Conservation (phyloP, 2,113 vertebrate genomes). For the Empidonax alnorum region DNA sequence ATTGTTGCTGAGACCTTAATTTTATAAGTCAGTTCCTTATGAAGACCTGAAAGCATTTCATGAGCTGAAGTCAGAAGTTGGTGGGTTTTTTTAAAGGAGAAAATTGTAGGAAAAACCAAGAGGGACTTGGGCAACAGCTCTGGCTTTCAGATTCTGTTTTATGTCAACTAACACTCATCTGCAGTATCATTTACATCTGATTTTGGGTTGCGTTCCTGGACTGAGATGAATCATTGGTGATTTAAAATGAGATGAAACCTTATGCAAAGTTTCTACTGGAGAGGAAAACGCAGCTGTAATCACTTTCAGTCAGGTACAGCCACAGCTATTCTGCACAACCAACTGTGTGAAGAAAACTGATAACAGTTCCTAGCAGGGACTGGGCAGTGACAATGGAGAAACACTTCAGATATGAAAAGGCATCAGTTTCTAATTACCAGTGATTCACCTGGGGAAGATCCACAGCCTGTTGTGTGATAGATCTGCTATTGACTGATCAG, state of each 20-base stretch:
- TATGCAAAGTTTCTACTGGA: neutral
- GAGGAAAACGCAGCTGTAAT: neutral
- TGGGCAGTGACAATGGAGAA: neutral
- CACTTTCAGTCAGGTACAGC: neutral
- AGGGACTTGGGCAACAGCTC: neutral
- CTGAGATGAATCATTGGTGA: neutral
- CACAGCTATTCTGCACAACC: rapidly evolving
- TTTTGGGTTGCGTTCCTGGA: neutral
- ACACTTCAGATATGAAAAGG: neutral
- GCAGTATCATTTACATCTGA: neutral
- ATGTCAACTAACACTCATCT: neutral
- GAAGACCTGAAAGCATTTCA: neutral
- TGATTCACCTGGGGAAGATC: neutral
- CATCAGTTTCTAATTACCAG: neutral
- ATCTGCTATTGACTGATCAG: neutral
- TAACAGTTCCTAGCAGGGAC: neutral
- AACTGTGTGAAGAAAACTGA: rapidly evolving
- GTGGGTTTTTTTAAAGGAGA: neutral
- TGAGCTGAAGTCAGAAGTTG: neutral
- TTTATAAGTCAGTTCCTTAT: neutral
- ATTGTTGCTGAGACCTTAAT: neutral
- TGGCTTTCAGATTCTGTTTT: neutral
- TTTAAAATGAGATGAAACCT: neutral
- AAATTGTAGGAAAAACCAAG: neutral
- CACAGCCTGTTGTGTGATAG: rapidly evolving